phyloP scores from a whole-genome alignment of 2,888 invertebrate genomes.

The Nasonovia ribisnigri region DNA sequence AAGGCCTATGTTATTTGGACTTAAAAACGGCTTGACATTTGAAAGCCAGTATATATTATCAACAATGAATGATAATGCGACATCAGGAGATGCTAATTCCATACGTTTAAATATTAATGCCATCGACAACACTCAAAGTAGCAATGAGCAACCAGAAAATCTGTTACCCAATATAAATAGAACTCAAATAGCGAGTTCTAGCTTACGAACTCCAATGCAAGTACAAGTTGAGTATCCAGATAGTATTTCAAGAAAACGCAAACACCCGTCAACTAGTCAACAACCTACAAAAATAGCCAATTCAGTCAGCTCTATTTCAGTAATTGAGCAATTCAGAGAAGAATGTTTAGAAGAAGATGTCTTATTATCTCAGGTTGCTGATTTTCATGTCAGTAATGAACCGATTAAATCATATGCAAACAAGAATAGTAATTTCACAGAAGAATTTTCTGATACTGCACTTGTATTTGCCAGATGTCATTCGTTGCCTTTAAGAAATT shows the following conservation, averaged over 20 bases:
- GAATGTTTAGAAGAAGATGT: constrained; percentile 53
- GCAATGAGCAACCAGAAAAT: constrained; percentile 22
- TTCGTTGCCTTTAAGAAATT: constrained; percentile 15
- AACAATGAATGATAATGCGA: constrained; percentile 73
- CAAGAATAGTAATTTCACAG: neutral
- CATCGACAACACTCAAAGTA: constrained; percentile 53
- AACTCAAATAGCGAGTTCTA: neutral
- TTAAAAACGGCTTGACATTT: constrained; percentile 81
- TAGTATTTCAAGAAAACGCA: constrained; percentile 55
- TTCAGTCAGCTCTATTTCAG: neutral
- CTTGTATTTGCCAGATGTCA: constrained; percentile 50
- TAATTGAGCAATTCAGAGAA: constrained; percentile 55
- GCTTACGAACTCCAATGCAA: constrained; percentile 51
- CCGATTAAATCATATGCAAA: neutral
- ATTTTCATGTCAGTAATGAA: constrained; percentile 22
- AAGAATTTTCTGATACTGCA: constrained; percentile 32
- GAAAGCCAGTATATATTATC: constrained; percentile 86
- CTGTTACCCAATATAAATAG: neutral
- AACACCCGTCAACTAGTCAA: neutral
- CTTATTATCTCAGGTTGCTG: constrained; percentile 53
- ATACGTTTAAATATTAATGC: constrained; percentile 46
- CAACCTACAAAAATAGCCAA: constrained; percentile 14
- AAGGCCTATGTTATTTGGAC: constrained; percentile 81
- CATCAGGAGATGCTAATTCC: constrained; percentile 33
- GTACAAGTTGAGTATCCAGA: constrained; percentile 58